Evolutionary conservation across 2,113 vertebrate species (phyloP).

Genomic region (Callionymus lyra): DNA sequence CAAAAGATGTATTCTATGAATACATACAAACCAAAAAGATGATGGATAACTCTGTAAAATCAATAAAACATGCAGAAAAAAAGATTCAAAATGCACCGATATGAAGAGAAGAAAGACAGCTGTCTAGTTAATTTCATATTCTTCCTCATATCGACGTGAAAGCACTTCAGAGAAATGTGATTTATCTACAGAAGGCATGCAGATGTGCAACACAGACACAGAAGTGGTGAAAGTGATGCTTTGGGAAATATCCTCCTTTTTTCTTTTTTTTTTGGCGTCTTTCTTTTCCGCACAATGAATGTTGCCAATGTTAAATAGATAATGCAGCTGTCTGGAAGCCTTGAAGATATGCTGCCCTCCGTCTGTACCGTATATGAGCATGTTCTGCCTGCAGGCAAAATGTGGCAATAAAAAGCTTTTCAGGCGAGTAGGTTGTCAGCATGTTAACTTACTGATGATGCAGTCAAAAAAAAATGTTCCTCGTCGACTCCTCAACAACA

Average conservation of each 20-base stretch:
- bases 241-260: constrained; percentile 38
- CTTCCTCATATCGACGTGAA: constrained; percentile 4
- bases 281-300: constrained; percentile 16
- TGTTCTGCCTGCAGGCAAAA: constrained; percentile 58
- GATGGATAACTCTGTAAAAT: too few species aligned
- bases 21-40: too few species aligned
- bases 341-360: constrained; percentile 26
- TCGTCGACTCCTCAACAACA: constrained; percentile 25
- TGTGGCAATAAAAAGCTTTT: constrained; percentile 60
- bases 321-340: constrained; percentile 46
- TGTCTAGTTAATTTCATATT: too few species aligned
- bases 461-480: too few species aligned
- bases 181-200: constrained; percentile 37
- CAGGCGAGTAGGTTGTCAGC: constrained; percentile 57
- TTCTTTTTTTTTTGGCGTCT: constrained; percentile 29
- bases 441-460: constrained; percentile 45
- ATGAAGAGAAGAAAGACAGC: too few species aligned
- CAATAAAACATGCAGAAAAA: too few species aligned
- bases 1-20: too few species aligned
- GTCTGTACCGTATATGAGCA: constrained; percentile 45
- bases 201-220: constrained; percentile 21
- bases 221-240: constrained; percentile 28
- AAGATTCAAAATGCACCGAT: too few species aligned
- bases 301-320: constrained; percentile 59
- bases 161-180: constrained; percentile 25